Percentiles rank a stretch among this genome's conserved stretches.
Evolutionary conservation across 2,797 vertebrate species (phyloP).

Genomic region (Hyperoplus immaculatus): DNA sequence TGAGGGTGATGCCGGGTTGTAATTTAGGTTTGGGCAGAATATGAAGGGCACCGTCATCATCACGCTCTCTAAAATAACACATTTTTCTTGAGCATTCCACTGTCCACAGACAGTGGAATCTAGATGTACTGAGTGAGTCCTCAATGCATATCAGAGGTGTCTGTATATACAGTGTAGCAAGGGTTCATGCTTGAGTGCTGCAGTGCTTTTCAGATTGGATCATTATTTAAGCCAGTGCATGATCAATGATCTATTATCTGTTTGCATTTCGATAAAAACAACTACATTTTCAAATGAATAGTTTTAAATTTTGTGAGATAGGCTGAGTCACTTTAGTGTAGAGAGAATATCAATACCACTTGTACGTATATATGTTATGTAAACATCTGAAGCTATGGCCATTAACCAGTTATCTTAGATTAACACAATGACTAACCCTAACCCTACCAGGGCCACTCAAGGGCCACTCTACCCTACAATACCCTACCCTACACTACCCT

Average conservation of each 20-base stretch:
- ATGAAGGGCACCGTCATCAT: conserved; percentile 22
- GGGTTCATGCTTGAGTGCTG: background rate
- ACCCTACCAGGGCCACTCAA: no score
- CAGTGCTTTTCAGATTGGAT: conserved; percentile 5
- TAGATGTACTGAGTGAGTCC: conserved; percentile 2
- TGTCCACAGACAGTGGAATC: conserved; percentile 9
- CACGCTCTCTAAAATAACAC: conserved; percentile 15
- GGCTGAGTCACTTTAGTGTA: background rate
- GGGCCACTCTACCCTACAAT: no score
- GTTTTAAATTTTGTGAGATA: background rate
- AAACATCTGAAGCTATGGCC: background rate
- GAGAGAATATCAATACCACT: background rate
- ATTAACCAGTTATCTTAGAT: background rate
- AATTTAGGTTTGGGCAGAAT: conserved; percentile 30
- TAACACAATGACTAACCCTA: background rate
- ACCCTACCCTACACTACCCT: no score
- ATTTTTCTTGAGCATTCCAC: conserved; percentile 34
- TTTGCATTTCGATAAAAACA: background rate
- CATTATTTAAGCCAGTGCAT: background rate
- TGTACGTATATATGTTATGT: background rate
- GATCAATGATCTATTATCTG: background rate
- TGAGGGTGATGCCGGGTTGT: conserved; percentile 24
- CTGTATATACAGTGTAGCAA: background rate
- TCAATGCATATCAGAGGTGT: background rate
- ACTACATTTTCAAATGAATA: background rate